Evolutionary conservation across 2,888 invertebrate genomes (phyloP).

Genomic region (Megamerina dolium): DNA sequence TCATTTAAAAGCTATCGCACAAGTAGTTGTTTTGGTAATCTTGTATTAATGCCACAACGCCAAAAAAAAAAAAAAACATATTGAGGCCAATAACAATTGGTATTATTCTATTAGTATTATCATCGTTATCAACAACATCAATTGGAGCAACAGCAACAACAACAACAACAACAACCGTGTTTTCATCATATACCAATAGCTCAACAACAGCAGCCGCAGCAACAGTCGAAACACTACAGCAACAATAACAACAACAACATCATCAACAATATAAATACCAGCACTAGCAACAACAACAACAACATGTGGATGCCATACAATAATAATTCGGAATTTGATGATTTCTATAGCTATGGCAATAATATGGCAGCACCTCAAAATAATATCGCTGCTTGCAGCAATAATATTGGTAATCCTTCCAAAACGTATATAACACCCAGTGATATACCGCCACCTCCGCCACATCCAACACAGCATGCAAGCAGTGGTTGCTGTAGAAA

Average conservation of each 20-base stretch:
- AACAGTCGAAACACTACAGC: constrained; percentile 17
- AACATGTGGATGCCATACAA: too few relatives aligned
- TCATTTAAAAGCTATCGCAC: too few relatives aligned
- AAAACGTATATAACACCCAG: constrained; percentile 39
- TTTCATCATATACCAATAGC: neutral
- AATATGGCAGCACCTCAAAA: constrained; percentile 2
- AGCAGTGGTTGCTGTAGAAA: constrained; percentile 4
- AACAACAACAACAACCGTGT: constrained; percentile 7
- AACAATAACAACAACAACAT: constrained; percentile 6
- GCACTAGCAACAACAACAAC: constrained; percentile 5
- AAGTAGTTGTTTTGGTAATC: too few relatives aligned
- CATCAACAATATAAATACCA: constrained; percentile 17
- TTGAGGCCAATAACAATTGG: too few relatives aligned
- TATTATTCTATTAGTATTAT: too few relatives aligned
- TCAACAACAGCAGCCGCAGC: constrained; percentile 9
- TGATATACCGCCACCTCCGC: constrained; percentile 41
- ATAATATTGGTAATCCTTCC: constrained; percentile 1
- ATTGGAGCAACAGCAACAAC: constrained; percentile 1
- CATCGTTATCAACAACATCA: constrained; percentile 8
- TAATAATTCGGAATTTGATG: constrained; percentile 16
- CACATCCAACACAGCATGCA: constrained; percentile 31
- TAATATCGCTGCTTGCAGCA: constrained; percentile 14
- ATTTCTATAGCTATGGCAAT: constrained; percentile 10
- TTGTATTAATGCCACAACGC: constrained; percentile 3
- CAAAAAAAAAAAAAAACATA: too few relatives aligned